phyloP scores from a whole-genome alignment of 2,113 vertebrate species.

The Tragelaphus scriptus region DNA sequence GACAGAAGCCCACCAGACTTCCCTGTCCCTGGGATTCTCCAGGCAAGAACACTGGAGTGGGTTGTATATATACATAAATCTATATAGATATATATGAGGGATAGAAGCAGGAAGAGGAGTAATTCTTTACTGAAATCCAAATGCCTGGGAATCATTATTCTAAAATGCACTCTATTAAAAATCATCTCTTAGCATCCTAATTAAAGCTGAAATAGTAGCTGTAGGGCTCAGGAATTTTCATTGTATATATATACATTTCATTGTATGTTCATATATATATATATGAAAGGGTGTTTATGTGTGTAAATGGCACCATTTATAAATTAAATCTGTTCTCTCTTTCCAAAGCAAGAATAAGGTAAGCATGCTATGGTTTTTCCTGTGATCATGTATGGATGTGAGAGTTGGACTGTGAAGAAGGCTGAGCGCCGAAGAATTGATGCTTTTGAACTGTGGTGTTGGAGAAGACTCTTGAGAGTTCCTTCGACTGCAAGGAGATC shows the following conservation, averaged over 20 bases:
- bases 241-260: background rate
- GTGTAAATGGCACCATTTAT: background rate
- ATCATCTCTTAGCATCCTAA: background rate
- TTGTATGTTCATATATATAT: no score
- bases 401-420: no score
- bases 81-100: background rate
- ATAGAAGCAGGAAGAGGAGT: background rate
- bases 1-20: no score
- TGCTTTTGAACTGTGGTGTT: no score
- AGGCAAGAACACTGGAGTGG: no score
- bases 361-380: background rate
- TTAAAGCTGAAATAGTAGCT: background rate
- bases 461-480: no score
- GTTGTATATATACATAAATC: background rate
- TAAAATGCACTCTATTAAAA: background rate
- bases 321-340: background rate
- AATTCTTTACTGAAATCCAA: background rate
- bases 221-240: background rate
- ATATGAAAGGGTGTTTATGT: background rate
- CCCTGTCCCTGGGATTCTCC: no score
- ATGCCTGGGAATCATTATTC: background rate
- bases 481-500: no score
- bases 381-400: no score
- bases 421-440: no score
- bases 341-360: background rate